phyloP scores from a whole-genome alignment of 1,140 invertebrate species.

The Paraescarpia echinospica region DNA sequence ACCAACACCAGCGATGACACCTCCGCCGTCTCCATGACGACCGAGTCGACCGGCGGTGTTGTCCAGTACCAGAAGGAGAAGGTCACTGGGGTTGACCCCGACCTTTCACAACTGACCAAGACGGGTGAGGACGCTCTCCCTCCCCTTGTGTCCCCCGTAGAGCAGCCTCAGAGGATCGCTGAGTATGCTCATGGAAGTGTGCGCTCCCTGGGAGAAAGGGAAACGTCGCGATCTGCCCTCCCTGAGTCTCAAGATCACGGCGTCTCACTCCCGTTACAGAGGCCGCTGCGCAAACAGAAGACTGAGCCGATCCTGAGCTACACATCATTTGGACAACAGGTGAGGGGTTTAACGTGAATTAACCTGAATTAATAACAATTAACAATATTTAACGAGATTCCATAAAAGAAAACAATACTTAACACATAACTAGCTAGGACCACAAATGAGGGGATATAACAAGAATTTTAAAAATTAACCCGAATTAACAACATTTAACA shows the following conservation, averaged over 20 bases:
- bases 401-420: too few species aligned
- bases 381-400: too few species aligned
- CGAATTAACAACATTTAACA: too few species aligned
- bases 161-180: background rate
- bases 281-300: slow-evolving; percentile 2
- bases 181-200: background rate
- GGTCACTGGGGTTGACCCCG: slow-evolving; percentile 13
- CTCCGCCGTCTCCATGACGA: slow-evolving; percentile 36
- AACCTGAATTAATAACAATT: too few species aligned
- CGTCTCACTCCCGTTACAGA: background rate
- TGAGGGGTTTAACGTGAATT: background rate
- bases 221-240: background rate
- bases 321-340: background rate
- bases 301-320: background rate
- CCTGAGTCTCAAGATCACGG: background rate
- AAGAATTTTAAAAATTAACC: too few species aligned
- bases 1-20: slow-evolving; percentile 34
- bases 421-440: too few species aligned
- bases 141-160: background rate
- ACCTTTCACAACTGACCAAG: background rate
- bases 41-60: slow-evolving; percentile 36
- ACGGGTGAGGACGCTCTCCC: background rate
- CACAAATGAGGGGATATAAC: too few species aligned
- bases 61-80: slow-evolving; percentile 40
- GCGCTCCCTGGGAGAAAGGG: background rate